Conservation (phyloP, 2,797 vertebrate genomes). For the Orientallactaga sibirica region DNA sequence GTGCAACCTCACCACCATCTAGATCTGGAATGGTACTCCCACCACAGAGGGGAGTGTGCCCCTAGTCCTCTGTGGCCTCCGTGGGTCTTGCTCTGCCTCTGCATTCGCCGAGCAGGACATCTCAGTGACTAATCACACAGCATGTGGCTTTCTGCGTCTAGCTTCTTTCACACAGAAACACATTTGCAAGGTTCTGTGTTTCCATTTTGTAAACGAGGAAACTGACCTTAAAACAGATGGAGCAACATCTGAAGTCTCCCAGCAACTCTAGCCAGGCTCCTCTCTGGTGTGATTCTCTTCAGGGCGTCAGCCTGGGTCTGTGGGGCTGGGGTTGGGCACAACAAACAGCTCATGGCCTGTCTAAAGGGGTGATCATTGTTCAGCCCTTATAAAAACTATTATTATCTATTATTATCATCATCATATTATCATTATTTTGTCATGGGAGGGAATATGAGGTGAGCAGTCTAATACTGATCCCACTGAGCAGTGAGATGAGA, state of each 20-base stretch:
- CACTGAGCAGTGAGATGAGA: not conserved
- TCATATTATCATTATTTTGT: not conserved
- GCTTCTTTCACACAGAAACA: not conserved
- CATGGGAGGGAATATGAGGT: not conserved
- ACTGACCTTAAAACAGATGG: not conserved
- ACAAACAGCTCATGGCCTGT: not conserved
- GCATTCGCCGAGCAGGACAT: not conserved
- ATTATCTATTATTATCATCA: too few relatives aligned
- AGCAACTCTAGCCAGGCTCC: not conserved
- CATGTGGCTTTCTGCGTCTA: not conserved
- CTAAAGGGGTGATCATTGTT: not conserved
- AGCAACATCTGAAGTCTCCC: not conserved
- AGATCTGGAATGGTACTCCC: not conserved
- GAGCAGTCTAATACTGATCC: not conserved
- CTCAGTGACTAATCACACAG: rapidly evolving
- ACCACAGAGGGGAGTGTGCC: not conserved
- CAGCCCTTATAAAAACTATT: not conserved
- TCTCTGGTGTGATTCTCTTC: not conserved
- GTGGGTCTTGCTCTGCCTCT: rapidly evolving
- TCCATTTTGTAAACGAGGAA: not conserved
- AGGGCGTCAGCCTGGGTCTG: not conserved
- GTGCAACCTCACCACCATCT: not conserved
- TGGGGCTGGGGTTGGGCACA: not conserved
- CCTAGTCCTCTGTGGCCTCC: not conserved
- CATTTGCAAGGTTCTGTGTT: not conserved